Conservation (phyloP, 2,888 invertebrate species). For the Papilio protenor region DNA sequence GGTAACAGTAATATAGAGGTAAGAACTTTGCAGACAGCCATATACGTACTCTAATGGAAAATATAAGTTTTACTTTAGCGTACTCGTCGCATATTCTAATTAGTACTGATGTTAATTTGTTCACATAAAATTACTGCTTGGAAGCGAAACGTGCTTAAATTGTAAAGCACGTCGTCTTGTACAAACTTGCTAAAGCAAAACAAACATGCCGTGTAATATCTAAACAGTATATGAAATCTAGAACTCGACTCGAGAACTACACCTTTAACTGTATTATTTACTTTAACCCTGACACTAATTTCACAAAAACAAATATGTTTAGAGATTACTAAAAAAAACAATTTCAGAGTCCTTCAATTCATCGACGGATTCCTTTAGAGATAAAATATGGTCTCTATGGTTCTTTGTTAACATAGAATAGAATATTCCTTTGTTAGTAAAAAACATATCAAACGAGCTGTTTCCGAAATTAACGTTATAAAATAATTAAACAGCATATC, state of each 20-base stretch:
- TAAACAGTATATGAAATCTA: conserved; percentile 9
- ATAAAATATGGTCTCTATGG: no score
- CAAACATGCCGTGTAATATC: neutral
- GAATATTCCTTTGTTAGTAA: neutral
- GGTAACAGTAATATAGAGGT: neutral
- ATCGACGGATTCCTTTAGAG: no score
- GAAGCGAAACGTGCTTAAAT: conserved; percentile 19
- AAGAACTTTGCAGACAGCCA: conserved; percentile 17
- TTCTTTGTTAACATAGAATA: neutral
- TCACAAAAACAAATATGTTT: no score
- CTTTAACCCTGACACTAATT: neutral
- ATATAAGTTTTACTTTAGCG: conserved; percentile 13
- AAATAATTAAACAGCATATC: neutral
- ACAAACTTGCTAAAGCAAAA: conserved; percentile 15
- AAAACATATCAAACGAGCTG: neutral
- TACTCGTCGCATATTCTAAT: conserved; percentile 6
- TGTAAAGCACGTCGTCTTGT: conserved; percentile 9
- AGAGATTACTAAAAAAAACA: no score
- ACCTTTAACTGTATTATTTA: conserved; percentile 10
- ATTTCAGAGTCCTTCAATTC: no score
- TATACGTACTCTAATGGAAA: conserved; percentile 17
- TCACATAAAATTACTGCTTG: conserved; percentile 14
- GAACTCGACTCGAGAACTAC: neutral
- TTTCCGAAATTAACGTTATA: neutral
- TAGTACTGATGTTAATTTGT: conserved; percentile 16